Evolutionary conservation across 37 sponge, comb jelly and placozoan species (phyloP).

Genomic region (Axinella damicornis): DNA sequence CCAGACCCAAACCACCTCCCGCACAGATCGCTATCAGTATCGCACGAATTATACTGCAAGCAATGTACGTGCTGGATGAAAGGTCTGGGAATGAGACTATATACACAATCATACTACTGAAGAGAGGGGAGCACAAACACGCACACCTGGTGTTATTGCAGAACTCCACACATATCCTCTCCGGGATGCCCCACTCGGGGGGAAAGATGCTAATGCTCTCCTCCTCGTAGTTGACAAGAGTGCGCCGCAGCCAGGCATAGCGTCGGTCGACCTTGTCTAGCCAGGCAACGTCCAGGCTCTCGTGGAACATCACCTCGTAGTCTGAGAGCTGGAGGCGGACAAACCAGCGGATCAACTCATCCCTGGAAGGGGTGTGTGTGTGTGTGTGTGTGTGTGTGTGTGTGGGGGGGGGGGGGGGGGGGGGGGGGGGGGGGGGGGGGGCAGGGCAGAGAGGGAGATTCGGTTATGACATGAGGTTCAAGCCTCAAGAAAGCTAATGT

Average conservation of each 20-base stretch:
- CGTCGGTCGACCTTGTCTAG: slow-evolving; percentile 93
- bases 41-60: too few relatives aligned
- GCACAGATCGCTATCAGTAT: too few relatives aligned
- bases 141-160: slow-evolving; percentile 84
- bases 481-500: neutral
- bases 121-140: neutral
- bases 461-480: neutral
- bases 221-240: slow-evolving; percentile 87
- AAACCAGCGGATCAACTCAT: slow-evolving; percentile 91
- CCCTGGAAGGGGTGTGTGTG: slow-evolving; percentile 63
- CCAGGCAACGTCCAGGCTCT: slow-evolving; percentile 89
- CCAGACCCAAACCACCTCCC: too few relatives aligned
- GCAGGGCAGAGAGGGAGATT: neutral
- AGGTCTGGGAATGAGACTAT: too few relatives aligned
- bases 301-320: slow-evolving; percentile 91
- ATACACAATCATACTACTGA: too few relatives aligned
- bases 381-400: too few relatives aligned
- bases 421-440: neutral
- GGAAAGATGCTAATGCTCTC: slow-evolving; percentile 90
- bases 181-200: slow-evolving; percentile 85
- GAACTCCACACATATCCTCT: slow-evolving; percentile 83
- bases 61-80: too few relatives aligned
- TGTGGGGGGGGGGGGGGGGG: neutral
- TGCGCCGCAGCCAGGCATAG: slow-evolving; percentile 93
- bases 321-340: slow-evolving; percentile 93